Evolutionary conservation across 2,888 invertebrate species (phyloP).

Genomic region (Pseudoips prasinana): DNA sequence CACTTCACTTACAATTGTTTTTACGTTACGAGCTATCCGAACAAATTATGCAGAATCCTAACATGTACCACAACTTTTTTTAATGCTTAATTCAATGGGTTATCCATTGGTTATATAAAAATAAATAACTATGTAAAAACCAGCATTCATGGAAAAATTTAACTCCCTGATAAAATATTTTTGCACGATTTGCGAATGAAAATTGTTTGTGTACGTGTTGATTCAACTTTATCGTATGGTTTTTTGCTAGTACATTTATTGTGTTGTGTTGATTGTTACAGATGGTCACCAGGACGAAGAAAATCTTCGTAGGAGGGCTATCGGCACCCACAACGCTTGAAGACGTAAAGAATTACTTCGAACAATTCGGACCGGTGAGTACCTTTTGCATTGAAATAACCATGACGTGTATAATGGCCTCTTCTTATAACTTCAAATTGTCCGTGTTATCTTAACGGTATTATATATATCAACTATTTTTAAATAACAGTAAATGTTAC

Average conservation of each 20-base stretch:
- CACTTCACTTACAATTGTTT: constrained; percentile 48
- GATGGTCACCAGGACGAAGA: constrained; percentile 99
- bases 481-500: no score
- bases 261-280: constrained; percentile 76
- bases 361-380: constrained; percentile 99
- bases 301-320: constrained; percentile 99
- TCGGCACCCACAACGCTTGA: constrained; percentile 99
- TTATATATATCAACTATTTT: no score
- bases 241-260: no score
- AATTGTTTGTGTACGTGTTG: constrained; percentile 11
- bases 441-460: no score
- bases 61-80: constrained; percentile 8
- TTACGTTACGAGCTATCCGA: constrained; percentile 39
- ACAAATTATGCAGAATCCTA: constrained; percentile 18
- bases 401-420: no score
- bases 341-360: constrained; percentile 99
- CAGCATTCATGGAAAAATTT: constrained; percentile 10
- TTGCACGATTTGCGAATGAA: constrained; percentile 9
- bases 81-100: no score
- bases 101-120: constrained; percentile 6
- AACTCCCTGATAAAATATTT: constrained; percentile 9
- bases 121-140: constrained; percentile 15
- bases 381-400: no score
- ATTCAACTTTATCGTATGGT: constrained; percentile 5
- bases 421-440: background rate